Base-by-base conservation (phyloP, 2,797 vertebrate species). In the Spinibarbus caldwelli region DNA sequence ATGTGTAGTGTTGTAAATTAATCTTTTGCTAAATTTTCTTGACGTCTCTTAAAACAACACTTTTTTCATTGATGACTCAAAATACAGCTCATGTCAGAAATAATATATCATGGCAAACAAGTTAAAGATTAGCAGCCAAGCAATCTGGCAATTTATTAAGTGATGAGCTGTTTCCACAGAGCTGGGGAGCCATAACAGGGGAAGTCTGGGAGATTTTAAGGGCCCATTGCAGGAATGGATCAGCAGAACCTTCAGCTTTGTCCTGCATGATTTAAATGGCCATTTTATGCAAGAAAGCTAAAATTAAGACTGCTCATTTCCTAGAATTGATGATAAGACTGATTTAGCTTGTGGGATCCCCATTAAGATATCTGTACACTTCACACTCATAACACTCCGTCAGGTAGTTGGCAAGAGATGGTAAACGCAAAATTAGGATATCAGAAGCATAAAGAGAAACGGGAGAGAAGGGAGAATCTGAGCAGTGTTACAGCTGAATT, bases 121-220 rank as follows among this genome's bases (percentile, higher is more conserved):
- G 54, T 47, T 73, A 7, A 83, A 75, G 38, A 47, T n/a, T 76
- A 76, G 49, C 31, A 36, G 73, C 31, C 49, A 57, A 38, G 49
- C 49, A 38, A 38, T 54, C 70, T n/a, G 70, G 70, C 70, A 67
- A 12, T 66, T 15, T 47, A 79, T 79, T 62, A 78, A 75, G 54
- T 19, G 38, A 31, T 64, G 73, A 76, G 6, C 66, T 59, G 36
- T 82, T 57, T 72, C 38, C 23, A 54, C 47, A 38, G 52, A 9
- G 34, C 75, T 26, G 23, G 34, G 23, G 36, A 59, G 8, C 76
- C 34, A 59, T 77, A 57, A 59, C 23, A n/a, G n/a, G 19, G 3
- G 14, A 77, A 54, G 11, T 29, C 47, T 52, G 29, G 45, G 29
- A 23, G 10, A 52, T 23, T 54, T 76, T n/a, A 38, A 76, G 73